Evolutionary conservation across 2,888 invertebrate species (phyloP).

Genomic region (Andricus curvator): DNA sequence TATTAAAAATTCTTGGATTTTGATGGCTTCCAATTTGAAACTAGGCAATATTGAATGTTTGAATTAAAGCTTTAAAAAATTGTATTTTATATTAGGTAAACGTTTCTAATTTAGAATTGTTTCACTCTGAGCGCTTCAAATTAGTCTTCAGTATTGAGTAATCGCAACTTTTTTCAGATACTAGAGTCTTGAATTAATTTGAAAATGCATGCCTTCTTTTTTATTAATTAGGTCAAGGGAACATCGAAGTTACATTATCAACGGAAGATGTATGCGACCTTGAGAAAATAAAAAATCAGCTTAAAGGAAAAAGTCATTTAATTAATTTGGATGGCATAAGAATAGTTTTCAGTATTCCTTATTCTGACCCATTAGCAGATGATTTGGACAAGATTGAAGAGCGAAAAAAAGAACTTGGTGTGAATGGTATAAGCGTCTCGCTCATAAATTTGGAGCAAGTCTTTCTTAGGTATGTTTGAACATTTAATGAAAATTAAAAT

Average conservation of each 20-base stretch:
- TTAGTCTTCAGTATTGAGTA: background rate
- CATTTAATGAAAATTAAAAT: slow-evolving; percentile 12
- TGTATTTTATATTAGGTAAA: too few species aligned
- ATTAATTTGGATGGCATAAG: slow-evolving; percentile 78
- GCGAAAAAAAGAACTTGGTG: slow-evolving; percentile 81
- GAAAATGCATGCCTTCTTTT: background rate
- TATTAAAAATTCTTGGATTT: too few species aligned
- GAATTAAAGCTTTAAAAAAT: too few species aligned
- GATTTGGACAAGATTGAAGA: slow-evolving; percentile 84
- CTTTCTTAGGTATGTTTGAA: slow-evolving; percentile 84
- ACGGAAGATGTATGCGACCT: slow-evolving; percentile 68
- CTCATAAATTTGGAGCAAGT: slow-evolving; percentile 96
- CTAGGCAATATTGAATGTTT: too few species aligned
- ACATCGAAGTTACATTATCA: slow-evolving; percentile 73
- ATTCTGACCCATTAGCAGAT: slow-evolving; percentile 80
- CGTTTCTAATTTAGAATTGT: background rate
- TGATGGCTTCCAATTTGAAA: too few species aligned
- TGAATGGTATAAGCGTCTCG: slow-evolving; percentile 89
- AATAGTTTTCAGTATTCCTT: slow-evolving; percentile 81
- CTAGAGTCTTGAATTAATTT: too few species aligned
- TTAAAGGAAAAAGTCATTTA: slow-evolving; percentile 76
- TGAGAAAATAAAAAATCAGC: slow-evolving; percentile 74
- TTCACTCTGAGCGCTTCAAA: background rate
- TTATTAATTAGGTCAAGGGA: slow-evolving; percentile 65
- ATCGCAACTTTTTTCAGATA: too few species aligned